phyloP scores from a whole-genome alignment of 2,888 invertebrate genomes.

The Drosophila cognata region DNA sequence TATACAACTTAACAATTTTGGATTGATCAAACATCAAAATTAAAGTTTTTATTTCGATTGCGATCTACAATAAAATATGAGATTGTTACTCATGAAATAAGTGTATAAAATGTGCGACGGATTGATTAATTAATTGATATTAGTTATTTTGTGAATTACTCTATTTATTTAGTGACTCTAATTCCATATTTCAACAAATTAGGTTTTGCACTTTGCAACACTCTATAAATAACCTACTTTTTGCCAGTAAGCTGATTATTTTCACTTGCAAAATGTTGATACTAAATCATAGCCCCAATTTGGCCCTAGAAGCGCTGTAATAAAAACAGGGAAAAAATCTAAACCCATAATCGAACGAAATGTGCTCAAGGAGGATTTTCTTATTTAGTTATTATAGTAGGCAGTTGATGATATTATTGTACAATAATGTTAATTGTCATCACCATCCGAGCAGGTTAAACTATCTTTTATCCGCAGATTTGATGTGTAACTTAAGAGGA shows the following conservation, averaged over 20 bases:
- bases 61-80: background rate
- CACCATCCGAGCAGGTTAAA: background rate
- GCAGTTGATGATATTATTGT: conserved; percentile 43
- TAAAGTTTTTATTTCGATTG: background rate
- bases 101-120: too few species aligned
- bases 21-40: background rate
- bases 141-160: background rate
- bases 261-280: conserved; percentile 60
- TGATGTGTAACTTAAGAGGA: conserved; percentile 1
- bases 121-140: background rate
- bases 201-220: conserved; percentile 30
- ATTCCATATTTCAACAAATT: background rate
- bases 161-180: background rate
- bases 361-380: conserved; percentile 51
- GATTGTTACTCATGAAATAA: background rate
- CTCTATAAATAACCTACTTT: conserved; percentile 12
- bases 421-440: conserved; percentile 30
- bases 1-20: background rate
- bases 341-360: conserved; percentile 24
- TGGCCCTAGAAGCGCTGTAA: conserved; percentile 23
- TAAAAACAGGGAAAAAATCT: conserved; percentile 42
- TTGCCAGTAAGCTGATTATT: conserved; percentile 39
- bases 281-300: conserved; percentile 55
- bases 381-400: conserved; percentile 49
- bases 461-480: conserved; percentile 4